Evolutionary conservation across 1,140 invertebrate genomes (phyloP), one percentile per base, ranked within the genome.

Genomic region (Apis cerana): DNA sequence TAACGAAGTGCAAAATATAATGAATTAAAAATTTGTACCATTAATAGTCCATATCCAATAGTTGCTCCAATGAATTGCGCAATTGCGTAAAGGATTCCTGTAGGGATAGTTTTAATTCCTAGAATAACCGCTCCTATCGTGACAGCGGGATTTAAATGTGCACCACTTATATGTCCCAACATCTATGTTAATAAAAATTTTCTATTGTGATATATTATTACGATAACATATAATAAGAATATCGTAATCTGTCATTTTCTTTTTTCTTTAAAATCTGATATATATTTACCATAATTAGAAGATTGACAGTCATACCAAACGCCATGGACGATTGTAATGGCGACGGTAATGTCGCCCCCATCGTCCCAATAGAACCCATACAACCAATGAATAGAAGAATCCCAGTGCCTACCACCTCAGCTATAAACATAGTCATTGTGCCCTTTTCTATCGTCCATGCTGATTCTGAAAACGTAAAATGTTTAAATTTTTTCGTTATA

Each of bases 141-240:
- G 0, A 98, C 96, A 1, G 96, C 95, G 5, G 97, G 97, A 91
- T 98, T 98, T 87, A 98, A 94, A 81, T 97, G 96, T 13, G 96
- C 95, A 71, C 96, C 96, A 80, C 96, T 97, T 81, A 97, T 94
- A 87, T 97, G 96, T 7, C 95, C 96, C 65, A 96, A 95, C 78
- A 95, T 95, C 95, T 97, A 91, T 23, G 95, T 95, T 15, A 56
- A 1, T 1, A 58, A 62, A 71, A 23, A 21, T 50, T 27, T 65
- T 65, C 17, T 23, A n/a, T 33, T 33, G 72, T 23, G 3, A 17
- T 54, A 27, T 4, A 15, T 23, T 11, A 33, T n/a, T 8, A n/a
- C 12, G 19, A 3, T 69, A 43, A 65, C 0, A 65, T 10, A 12
- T 43, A 43, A 65, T 43, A 1, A 2, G 33, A 13, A 21, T 12